Conservation (phyloP, 2,888 invertebrate genomes). For the Balanococcus diminutus region DNA sequence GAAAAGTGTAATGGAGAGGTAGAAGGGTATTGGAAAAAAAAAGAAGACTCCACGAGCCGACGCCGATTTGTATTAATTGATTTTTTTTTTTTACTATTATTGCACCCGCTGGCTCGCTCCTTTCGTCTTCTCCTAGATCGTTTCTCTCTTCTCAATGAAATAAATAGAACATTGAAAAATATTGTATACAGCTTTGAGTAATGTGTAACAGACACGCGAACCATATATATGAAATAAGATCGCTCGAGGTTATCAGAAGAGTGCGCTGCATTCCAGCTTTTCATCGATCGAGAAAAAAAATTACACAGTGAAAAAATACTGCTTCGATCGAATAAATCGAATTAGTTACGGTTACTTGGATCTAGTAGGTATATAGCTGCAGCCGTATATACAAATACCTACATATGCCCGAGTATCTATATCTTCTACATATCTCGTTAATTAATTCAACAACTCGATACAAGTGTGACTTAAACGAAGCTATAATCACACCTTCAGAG, state of each 20-base stretch:
- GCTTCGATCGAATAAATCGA: slow-evolving; percentile 42
- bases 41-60: not conserved
- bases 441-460: not conserved
- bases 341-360: slow-evolving; percentile 52
- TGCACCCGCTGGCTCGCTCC: no score
- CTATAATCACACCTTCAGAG: no score
- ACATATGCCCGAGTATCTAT: not conserved
- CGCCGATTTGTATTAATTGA: slow-evolving; percentile 45
- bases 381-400: no score
- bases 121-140: not conserved
- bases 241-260: slow-evolving; percentile 46
- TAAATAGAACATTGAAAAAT: not conserved
- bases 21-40: not conserved
- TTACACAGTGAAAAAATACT: not conserved
- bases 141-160: slow-evolving; percentile 22
- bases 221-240: slow-evolving; percentile 47
- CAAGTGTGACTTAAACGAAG: not conserved
- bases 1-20: not conserved
- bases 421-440: not conserved
- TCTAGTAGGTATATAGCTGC: not conserved
- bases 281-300: not conserved
- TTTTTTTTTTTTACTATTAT: slow-evolving; percentile 45
- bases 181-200: slow-evolving; percentile 24
- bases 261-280: slow-evolving; percentile 47
- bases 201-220: slow-evolving; percentile 51